Evolutionary conservation across 2,113 vertebrate species (phyloP), one percentile per base, ranked within the genome.

Genomic region (Solea senegalensis): DNA sequence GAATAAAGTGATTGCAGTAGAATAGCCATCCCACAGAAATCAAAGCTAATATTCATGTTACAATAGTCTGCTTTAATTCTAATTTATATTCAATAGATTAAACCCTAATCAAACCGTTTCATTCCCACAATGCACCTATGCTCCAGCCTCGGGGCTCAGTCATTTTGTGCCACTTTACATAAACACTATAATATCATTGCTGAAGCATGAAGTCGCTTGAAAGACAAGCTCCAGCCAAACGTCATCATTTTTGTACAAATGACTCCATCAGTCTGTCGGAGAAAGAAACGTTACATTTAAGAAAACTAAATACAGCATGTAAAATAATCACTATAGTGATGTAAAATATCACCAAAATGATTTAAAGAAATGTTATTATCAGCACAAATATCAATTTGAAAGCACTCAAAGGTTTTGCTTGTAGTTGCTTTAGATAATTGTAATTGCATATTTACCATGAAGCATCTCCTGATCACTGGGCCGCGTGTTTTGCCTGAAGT

Each of bases 71-170:
- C 14, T 58, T 73, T 49, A 66, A 66, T 80, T 57, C 68, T 72
- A 21, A 78, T 76, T 72, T 62, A 69, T 64, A 85, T 78, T 69
- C 72, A 82, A 50, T 8, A 45, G 68, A 72, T 76, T 65, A 75
- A 51, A 71, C 50, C 2, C 15, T 78, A 74, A 81, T 81, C 71
- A 78, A 56, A 63, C 14, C 43, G 3, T 69, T 55, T 63, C 45
- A 14, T 54, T 66, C 64, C 76, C 63, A 12, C 15, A 9, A 46
- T 14, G 2, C 63, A 65, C 71, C 64, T 78, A 9, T 52, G 59
- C 59, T 65, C 15, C 2, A 41, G n/a, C 68, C 76, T 58, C 54
- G 14, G 60, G 73, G 58, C 67, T 72, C 45, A 52, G n/a, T 55
- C 59, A 27, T 7, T 59, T 4, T 39, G 57, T 71, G 61, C 57